Evolutionary conservation across 2,113 vertebrate genomes (phyloP), one percentile per base, ranked within the genome.

Genomic region (Callipepla californica): DNA sequence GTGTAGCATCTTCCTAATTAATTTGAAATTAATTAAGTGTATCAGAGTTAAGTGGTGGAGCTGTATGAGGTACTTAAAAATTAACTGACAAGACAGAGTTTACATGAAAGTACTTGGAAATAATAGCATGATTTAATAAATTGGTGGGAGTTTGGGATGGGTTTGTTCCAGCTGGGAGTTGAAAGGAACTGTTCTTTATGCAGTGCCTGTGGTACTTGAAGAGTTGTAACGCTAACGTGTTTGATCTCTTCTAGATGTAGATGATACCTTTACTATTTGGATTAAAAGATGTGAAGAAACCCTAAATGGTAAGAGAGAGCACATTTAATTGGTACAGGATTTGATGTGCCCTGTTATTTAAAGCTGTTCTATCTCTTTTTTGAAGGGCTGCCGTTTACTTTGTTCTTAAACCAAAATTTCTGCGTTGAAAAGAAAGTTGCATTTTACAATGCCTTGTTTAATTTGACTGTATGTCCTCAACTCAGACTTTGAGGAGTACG

Each of bases 231-330:
- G 5, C 80, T 73, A 4, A 13, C 90, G 25, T 90, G 30, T 89
- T 83, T 92, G 90, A 62, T 94, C 55, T 91, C 72, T 94, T 92
- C 32, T 97, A 99, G 99, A 80, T 96, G 94, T 98, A 66, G 97
- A 98, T 95, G 93, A 97, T 94, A 95, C 96, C 16, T 99, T 99
- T 96, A 95, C 97, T 91, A 53, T 96, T 90, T 99, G 99, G 99
- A 98, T 99, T 95, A 98, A 98, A 94, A 98, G 92, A 45, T 99
- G 99, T 96, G 98, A 99, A 84, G 98, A 99, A 95, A 97, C 93
- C 80, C 95, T 98, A 94, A 97, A 94, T 1, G 96, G 99, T 99
- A 97, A 98, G 98, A 96, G 67, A 76, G 32, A n/a, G 0, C 7
- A 42, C 19, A 0, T 36, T 67, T 59, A 38, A 17, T 87, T 89